phyloP scores from a whole-genome alignment of 64 coral and sea anemone genomes.

The Exaiptasia diaphana region DNA sequence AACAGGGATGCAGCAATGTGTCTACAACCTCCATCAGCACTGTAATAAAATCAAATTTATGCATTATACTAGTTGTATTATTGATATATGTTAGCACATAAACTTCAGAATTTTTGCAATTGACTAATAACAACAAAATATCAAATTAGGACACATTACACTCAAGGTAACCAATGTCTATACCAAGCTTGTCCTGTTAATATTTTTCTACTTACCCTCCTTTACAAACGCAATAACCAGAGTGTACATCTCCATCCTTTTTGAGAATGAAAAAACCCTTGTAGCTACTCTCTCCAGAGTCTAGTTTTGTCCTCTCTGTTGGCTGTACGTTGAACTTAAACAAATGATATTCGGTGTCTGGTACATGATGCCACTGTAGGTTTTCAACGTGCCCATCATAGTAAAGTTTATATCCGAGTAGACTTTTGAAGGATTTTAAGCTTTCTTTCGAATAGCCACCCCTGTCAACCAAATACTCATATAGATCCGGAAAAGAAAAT shows the following conservation, averaged over 20 bases:
- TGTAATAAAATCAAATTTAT: not conserved
- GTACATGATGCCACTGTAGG: not conserved
- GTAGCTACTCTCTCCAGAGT: not conserved
- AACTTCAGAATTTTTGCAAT: too few relatives aligned
- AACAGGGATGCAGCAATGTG: not conserved
- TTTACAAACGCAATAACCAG: conserved; percentile 37
- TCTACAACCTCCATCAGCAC: conserved; percentile 2
- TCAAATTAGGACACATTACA: too few relatives aligned
- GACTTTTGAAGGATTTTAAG: conserved; percentile 23
- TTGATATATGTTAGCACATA: too few relatives aligned
- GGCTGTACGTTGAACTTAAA: conserved; percentile 8
- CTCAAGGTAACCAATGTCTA: too few relatives aligned
- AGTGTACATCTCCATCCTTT: conserved; percentile 4
- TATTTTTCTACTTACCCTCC: conserved; percentile 12
- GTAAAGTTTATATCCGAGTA: conserved; percentile 9
- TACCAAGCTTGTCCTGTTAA: not conserved
- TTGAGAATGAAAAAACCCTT: conserved; percentile 26
- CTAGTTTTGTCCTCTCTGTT: conserved; percentile 39
- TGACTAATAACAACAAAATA: too few relatives aligned
- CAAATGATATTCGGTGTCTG: not conserved
- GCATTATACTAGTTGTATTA: not conserved
- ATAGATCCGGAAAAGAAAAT: conserved; percentile 26
- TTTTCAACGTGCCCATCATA: conserved; percentile 31
- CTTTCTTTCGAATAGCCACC: conserved; percentile 1
- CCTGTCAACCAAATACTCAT: conserved; percentile 35